Conservation (phyloP, 2,113 vertebrate genomes). For the Mohoua ochrocephala region DNA sequence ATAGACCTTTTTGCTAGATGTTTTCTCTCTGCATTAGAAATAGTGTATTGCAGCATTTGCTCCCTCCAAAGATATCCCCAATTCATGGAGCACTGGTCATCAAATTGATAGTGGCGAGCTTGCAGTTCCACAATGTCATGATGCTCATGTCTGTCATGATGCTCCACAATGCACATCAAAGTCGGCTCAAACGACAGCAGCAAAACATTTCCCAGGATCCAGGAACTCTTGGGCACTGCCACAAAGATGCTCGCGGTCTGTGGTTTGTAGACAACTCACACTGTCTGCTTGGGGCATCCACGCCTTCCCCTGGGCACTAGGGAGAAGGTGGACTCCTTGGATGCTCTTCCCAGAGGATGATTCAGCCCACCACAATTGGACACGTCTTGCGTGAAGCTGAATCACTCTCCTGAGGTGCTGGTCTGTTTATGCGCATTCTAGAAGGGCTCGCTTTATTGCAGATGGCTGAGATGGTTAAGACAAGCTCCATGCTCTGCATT, state of each 20-base stretch:
- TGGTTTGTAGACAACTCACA: background rate
- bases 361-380: background rate
- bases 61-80: background rate
- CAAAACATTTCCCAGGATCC: background rate
- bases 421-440: background rate
- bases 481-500: background rate
- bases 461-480: background rate
- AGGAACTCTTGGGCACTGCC: background rate
- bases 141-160: background rate
- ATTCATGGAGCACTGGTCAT: background rate
- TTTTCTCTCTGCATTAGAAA: background rate
- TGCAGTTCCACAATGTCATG: background rate
- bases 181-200: background rate
- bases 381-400: fast-evolving
- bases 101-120: background rate
- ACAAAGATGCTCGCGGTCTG: too few relatives aligned
- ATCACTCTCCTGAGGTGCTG: background rate
- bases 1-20: background rate
- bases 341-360: background rate
- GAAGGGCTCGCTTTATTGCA: background rate
- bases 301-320: background rate
- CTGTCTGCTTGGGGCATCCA: background rate
- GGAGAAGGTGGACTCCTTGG: background rate
- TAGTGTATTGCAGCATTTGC: background rate
- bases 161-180: background rate